These are phyloP conservation scores for Pygoscelis antarcticus DNA, from an alignment of 2,113 vertebrate species.

Conservation along the genomic window DNA sequence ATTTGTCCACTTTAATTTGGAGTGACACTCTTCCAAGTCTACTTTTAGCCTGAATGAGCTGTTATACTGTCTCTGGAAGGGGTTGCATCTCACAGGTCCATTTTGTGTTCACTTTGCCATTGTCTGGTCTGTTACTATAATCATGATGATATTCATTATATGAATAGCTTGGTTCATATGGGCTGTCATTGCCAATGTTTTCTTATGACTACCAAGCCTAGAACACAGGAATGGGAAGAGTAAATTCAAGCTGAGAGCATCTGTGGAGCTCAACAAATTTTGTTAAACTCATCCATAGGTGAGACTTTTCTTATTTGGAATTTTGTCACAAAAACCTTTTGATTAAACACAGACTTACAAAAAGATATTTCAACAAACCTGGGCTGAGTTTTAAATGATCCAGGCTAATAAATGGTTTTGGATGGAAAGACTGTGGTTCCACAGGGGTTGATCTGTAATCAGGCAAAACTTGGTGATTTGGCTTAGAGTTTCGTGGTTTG, in stretches of 20 bases:
- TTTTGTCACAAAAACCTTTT: neutral
- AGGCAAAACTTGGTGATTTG: constrained; percentile 6
- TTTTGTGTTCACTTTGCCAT: neutral
- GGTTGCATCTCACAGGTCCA: neutral
- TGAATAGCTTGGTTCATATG: neutral
- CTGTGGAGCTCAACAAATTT: neutral
- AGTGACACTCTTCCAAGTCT: neutral
- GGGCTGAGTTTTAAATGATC: neutral
- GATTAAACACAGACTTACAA: neutral
- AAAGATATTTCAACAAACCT: neutral
- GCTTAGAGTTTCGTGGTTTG: neutral
- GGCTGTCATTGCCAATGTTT: neutral
- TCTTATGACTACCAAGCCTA: neutral
- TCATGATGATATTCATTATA: neutral
- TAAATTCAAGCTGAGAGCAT: neutral
- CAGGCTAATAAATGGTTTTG: neutral
- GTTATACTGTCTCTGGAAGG: neutral
- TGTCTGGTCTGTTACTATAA: neutral
- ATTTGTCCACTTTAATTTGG: neutral
- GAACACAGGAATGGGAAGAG: neutral
- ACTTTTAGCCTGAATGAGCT: neutral
- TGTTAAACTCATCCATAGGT: neutral
- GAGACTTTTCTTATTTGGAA: neutral
- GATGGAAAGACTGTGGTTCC: neutral
- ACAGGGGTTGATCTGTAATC: neutral